Base-by-base conservation (phyloP, 2,888 invertebrate species). In the Andrena hattorfiana region DNA sequence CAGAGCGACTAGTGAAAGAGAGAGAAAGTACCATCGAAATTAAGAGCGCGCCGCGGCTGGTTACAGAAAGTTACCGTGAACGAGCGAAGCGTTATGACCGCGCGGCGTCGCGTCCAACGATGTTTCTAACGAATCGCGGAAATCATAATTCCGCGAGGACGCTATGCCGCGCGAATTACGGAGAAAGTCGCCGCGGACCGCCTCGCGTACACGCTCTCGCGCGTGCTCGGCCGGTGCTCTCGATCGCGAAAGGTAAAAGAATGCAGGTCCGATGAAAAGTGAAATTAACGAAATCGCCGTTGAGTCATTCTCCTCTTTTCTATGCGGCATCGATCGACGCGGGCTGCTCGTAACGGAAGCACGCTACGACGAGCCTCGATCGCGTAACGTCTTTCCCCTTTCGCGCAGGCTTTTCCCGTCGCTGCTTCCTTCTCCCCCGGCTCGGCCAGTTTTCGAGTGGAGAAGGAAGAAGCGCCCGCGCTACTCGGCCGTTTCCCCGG, bases 71-170 rank as follows among this genome's bases (percentile, higher is more conserved):
- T 77, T 59, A 67, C 30, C 66, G 73, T 59, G 77, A 83, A 62
- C 64, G 72, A 30, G 67, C 23, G 48, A 82, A 82, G 60, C 69
- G 64, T 82, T 82, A 70, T 48, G 82, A 67, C 54, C 49, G 30
- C 51, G 63, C 56, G 72, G 62, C 76, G 83, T 76, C 82, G 67
- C 60, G 71, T 82, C 42, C 16, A 59, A 81, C 78, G 78, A 48
- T 80, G 80, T 85, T 80, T 86, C 68, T 75, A 82, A 75, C 72
- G 69, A 78, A 87, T 83, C 83, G 73, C 83, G 83, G 86, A 87
- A 87, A 87, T 83, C 85, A 78, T 87, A 73, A 85, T 81, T 81
- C 78, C 71, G 71, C 64, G 66, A 71, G 74, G 60, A 56, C 56
- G 59, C 64, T 68, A 30, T 30, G 73, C 76, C 71, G 77, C 79